Base-by-base conservation (phyloP, 2,888 invertebrate species). In the Aquatica leii region DNA sequence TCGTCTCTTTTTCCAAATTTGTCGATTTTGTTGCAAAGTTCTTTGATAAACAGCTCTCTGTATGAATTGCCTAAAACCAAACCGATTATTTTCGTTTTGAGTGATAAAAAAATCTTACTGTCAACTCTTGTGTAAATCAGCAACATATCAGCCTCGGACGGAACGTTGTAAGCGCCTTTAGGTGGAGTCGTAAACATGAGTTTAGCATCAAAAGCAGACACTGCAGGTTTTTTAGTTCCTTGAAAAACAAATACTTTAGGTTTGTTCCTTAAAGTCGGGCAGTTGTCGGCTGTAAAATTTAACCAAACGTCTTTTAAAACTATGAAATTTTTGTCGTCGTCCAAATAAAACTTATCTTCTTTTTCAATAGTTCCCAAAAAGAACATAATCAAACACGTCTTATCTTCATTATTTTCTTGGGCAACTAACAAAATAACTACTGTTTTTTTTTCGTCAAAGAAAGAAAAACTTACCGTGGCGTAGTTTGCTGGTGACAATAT, bases 201-300 rank as follows among this genome's bases (percentile, higher is more conserved):
- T 17, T 12, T 37, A 55, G 52, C 56, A 40, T 18, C 43, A 9
- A 5, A 18, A 1, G 17, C 37, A 1, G 2, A 17, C 6, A 3
- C n/a, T 37, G 35, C 21, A 20, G 24, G 35, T 58, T 63, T 51
- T 24, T 62, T 20, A 37, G 11, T 37, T 70, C 77, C 79, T 62
- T 75, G 73, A 67, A 79, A 78, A 18, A 80, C 71, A 58, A 79
- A 79, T 46, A 79, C 74, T 73, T 79, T 80, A 1, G 80, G 79
- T 68, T 78, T 79, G 21, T 76, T 70, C 49, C 72, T 76, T 56
- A 79, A 62, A 18, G 66, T 59, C 0, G 68, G 68, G 57, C 77
- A 77, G n/a, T 73, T 69, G 5, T 67, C 59, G 1, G 70, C 62
- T 12, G 74, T 74, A 65, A 80, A 79, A 21, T 64, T 63, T 6